Percentiles rank a stretch among this genome's conserved stretches.
These are phyloP conservation scores for Epinephelus moara DNA, from an alignment of 2,113 vertebrate genomes.

Conservation along the genomic window DNA sequence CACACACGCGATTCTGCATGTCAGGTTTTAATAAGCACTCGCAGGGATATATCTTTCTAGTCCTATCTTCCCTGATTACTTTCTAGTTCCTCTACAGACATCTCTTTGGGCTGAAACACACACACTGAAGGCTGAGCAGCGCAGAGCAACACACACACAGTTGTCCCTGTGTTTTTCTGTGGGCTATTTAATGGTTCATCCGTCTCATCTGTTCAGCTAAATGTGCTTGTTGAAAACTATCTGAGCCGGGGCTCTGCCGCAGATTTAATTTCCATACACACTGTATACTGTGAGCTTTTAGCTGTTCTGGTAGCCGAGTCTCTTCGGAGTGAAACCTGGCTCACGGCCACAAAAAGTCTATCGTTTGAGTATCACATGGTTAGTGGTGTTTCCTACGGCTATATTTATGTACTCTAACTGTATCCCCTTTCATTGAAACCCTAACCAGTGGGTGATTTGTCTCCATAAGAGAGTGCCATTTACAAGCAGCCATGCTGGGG, in stretches of 20 bases:
- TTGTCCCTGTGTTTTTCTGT: conserved; percentile 50
- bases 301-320: conserved; percentile 55
- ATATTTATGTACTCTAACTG: conserved; percentile 83
- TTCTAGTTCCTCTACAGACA: conserved; percentile 24
- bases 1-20: conserved; percentile 2
- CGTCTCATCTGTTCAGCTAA: conserved; percentile 70
- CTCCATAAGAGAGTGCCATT: conserved; percentile 84
- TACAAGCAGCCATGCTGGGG: conserved; percentile 84
- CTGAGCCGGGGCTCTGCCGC: conserved; percentile 42
- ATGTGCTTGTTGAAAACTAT: conserved; percentile 73
- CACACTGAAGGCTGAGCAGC: conserved; percentile 33
- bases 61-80: conserved; percentile 38
- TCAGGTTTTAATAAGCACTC: conserved; percentile 61
- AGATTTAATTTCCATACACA: conserved; percentile 65
- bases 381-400: conserved; percentile 77
- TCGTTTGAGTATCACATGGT: conserved; percentile 76
- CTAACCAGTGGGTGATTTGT: conserved; percentile 80
- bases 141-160: conserved; percentile 33
- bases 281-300: conserved; percentile 57
- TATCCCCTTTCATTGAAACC: conserved; percentile 82
- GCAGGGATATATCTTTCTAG: conserved; percentile 30
- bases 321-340: conserved; percentile 69
- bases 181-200: conserved; percentile 57
- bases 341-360: conserved; percentile 67
- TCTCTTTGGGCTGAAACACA: conserved; percentile 42